Percentiles rank a stretch among this genome's conserved stretches.
These are phyloP conservation scores for Silurus meridionalis DNA, from an alignment of 2,113 vertebrate species.

Conservation along the genomic window DNA sequence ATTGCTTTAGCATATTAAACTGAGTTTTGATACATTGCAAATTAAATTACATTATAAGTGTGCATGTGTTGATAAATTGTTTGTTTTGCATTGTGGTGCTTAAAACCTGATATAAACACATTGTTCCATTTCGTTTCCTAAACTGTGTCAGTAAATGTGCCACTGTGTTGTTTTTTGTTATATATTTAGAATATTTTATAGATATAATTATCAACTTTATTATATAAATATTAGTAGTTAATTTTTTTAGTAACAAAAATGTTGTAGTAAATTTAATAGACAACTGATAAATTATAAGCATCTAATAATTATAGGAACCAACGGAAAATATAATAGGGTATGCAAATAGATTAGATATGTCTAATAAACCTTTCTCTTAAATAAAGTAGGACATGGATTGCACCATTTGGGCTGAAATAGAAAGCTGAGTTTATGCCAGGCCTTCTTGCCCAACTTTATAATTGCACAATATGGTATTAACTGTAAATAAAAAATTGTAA, in stretches of 20 bases:
- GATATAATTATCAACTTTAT: no score
- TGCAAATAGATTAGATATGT: no score
- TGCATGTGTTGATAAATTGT: neutral
- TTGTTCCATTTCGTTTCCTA: neutral
- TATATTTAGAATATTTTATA: constrained; percentile 9
- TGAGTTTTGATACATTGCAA: constrained; percentile 1
- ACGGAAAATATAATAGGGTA: no score
- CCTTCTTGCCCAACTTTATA: no score
- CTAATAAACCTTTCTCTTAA: no score
- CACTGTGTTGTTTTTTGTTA: neutral
- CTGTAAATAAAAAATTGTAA: no score
- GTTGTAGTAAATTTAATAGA: constrained; percentile 41
- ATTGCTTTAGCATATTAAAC: neutral
- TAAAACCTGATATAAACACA: constrained; percentile 23
- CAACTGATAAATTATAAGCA: constrained; percentile 56
- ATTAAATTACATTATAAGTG: constrained; percentile 23
- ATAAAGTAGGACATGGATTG: no score
- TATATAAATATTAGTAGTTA: no score
- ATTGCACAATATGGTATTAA: no score
- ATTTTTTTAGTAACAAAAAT: constrained; percentile 6
- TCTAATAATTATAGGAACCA: constrained; percentile 46
- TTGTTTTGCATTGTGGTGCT: constrained; percentile 31
- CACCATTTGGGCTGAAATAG: no score
- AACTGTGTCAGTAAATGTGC: constrained; percentile 5
- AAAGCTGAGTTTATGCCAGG: no score